phyloP scores from a whole-genome alignment of 2,888 invertebrate species.

The Drosophila longiperda region DNA sequence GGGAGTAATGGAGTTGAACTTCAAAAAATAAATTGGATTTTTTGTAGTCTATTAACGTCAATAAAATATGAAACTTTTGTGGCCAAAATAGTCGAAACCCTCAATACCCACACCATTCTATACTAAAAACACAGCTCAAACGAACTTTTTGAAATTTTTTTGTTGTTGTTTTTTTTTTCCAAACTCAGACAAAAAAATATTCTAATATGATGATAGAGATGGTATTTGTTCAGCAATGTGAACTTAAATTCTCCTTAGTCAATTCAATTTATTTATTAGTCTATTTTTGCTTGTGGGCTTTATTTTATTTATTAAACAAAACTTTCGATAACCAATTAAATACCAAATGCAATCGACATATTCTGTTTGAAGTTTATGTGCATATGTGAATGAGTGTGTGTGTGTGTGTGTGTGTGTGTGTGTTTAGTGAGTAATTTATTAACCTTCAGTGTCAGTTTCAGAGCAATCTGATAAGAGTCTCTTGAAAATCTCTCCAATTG shows the following conservation, averaged over 20 bases:
- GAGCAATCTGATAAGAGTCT: slow-evolving; percentile 6
- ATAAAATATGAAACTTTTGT: neutral
- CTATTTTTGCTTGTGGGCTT: neutral
- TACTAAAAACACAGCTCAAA: neutral
- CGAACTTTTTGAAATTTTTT: neutral
- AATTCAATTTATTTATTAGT: neutral
- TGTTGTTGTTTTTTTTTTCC: neutral
- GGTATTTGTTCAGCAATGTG: neutral
- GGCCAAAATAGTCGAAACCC: neutral
- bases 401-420: neutral
- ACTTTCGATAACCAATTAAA: neutral
- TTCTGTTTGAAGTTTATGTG: neutral
- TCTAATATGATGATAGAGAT: neutral
- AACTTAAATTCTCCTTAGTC: neutral
- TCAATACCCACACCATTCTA: neutral
- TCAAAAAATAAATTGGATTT: neutral
- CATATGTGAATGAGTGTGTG: neutral
- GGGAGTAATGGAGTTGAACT: neutral
- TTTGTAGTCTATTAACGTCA: neutral
- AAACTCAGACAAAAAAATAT: neutral
- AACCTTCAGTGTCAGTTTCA: slow-evolving; percentile 31
- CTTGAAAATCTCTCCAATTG: slow-evolving; percentile 27
- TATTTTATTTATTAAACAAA: neutral
- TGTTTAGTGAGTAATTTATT: neutral
- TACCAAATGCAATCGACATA: neutral